Percentiles rank a stretch among this genome's conserved stretches.
phyloP scores from a whole-genome alignment of 2,113 vertebrate species.

The Menidia beryllina region DNA sequence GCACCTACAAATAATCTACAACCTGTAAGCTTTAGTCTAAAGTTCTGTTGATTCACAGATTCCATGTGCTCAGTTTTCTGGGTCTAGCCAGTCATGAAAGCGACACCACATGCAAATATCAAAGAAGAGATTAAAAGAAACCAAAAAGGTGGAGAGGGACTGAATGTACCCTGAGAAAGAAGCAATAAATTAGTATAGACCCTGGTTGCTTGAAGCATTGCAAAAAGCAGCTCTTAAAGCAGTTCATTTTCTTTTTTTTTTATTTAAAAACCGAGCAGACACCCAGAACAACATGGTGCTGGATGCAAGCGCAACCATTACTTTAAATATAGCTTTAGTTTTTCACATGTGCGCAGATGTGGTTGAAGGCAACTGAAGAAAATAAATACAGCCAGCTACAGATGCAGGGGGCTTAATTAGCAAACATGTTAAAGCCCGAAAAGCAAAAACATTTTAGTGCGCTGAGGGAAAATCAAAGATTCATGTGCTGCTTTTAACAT shows the following conservation, averaged over 20 bases:
- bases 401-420: slow-evolving; percentile 61
- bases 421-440: slow-evolving; percentile 51
- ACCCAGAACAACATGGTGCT: neutral
- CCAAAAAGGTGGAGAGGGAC: neutral
- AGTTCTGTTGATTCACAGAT: neutral
- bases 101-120: slow-evolving; percentile 11
- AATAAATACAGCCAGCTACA: neutral
- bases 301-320: too few species aligned
- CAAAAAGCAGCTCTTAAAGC: neutral
- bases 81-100: slow-evolving; percentile 13
- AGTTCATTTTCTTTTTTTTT: neutral
- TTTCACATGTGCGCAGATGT: slow-evolving; percentile 30
- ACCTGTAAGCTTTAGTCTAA: neutral
- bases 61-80: slow-evolving; percentile 11
- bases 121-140: slow-evolving; percentile 4
- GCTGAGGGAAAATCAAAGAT: slow-evolving; percentile 68
- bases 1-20: too few species aligned
- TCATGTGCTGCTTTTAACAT: slow-evolving; percentile 66
- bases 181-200: slow-evolving; percentile 23
- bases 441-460: slow-evolving; percentile 61
- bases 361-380: slow-evolving; percentile 28
- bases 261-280: neutral
- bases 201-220: slow-evolving; percentile 10
- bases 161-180: slow-evolving; percentile 18
- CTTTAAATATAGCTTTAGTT: slow-evolving; percentile 5